These are phyloP conservation scores for Solea solea DNA, from an alignment of 2,113 vertebrate genomes.

Conservation along the genomic window DNA sequence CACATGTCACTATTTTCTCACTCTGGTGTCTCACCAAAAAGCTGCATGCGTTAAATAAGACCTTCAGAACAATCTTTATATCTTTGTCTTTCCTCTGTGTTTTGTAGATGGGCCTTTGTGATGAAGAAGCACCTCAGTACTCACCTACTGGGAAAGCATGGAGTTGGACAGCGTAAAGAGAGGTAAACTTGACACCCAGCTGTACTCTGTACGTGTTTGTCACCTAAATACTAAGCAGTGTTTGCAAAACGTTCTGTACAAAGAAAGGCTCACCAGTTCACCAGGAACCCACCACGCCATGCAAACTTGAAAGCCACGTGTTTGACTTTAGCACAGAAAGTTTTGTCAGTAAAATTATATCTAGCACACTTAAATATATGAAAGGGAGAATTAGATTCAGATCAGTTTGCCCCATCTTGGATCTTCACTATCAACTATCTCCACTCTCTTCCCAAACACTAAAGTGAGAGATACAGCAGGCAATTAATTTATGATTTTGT, in stretches of 20 bases:
- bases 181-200: constrained; percentile 81
- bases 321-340: not conserved
- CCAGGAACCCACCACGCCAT: not conserved
- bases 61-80: constrained; percentile 30
- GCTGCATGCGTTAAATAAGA: not conserved
- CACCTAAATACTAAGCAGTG: no score
- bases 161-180: constrained; percentile 96
- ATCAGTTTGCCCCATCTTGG: not conserved
- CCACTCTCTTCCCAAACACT: constrained; percentile 11
- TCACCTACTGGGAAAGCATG: constrained; percentile 95
- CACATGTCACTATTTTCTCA: constrained; percentile 41
- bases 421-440: constrained; percentile 24
- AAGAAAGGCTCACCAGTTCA: no score
- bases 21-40: constrained; percentile 30
- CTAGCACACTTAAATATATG: not conserved
- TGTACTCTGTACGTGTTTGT: not conserved
- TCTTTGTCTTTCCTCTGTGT: constrained; percentile 33
- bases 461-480: constrained; percentile 33
- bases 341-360: constrained; percentile 1
- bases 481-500: constrained; percentile 42
- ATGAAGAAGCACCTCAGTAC: constrained; percentile 99
- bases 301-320: not conserved
- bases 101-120: constrained; percentile 94
- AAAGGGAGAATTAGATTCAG: not conserved
- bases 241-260: no score